These are phyloP conservation scores for Ceuthmochares aereus DNA, from an alignment of 2,113 vertebrate genomes.

Conservation along the genomic window DNA sequence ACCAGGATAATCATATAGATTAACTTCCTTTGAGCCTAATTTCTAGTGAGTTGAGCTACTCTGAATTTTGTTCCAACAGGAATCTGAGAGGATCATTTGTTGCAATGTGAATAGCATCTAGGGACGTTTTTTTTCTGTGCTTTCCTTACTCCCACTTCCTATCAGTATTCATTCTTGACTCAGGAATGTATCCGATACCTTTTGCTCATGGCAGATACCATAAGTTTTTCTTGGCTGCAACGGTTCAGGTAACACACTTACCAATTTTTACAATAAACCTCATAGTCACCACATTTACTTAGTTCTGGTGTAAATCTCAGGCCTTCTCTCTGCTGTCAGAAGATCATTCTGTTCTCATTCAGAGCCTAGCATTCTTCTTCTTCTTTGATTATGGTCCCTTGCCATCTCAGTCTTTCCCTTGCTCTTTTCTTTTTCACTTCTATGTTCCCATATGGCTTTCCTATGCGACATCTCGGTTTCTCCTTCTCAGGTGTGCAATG, in stretches of 20 bases:
- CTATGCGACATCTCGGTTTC: neutral
- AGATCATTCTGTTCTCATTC: neutral
- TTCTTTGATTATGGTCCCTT: neutral
- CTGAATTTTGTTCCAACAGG: neutral
- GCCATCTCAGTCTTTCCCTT: neutral
- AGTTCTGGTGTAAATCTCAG: neutral
- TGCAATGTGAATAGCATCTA: neutral
- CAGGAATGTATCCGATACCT: neutral
- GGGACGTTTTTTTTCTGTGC: neutral
- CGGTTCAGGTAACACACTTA: neutral
- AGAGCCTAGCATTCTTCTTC: neutral
- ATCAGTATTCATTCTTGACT: neutral
- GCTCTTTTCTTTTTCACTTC: neutral
- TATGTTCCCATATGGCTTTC: neutral
- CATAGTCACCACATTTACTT: neutral
- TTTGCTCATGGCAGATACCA: neutral
- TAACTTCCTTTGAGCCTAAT: neutral
- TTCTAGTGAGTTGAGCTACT: neutral
- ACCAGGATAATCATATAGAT: neutral
- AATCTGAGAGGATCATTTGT: neutral
- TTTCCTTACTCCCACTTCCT: neutral
- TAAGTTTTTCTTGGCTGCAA: neutral
- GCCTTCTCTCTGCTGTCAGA: neutral
- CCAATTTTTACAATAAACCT: neutral
- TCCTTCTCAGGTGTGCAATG: neutral